phyloP scores from a whole-genome alignment of 1,140 invertebrate genomes.

The Bombus confusus region DNA sequence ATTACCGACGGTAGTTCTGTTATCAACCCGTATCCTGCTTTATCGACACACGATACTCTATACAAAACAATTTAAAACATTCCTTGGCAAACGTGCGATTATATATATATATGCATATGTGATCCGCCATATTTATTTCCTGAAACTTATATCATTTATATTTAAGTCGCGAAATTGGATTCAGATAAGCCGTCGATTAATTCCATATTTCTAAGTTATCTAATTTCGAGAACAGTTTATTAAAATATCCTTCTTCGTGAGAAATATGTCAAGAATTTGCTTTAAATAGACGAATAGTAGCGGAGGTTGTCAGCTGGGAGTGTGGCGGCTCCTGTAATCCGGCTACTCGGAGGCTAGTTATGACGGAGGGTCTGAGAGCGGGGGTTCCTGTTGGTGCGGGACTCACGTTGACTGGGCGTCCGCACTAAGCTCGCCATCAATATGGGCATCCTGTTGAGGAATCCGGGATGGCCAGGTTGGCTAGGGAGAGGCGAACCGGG shows the following conservation, averaged over 20 bases:
- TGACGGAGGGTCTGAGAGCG: slow-evolving; percentile 93
- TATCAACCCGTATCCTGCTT: background rate
- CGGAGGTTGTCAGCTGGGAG: slow-evolving; percentile 87
- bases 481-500: slow-evolving; percentile 97
- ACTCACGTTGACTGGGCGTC: slow-evolving; percentile 91
- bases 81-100: too few species aligned
- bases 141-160: background rate
- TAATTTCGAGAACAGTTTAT: background rate
- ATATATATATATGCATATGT: background rate
- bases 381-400: slow-evolving; percentile 87
- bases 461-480: slow-evolving; percentile 91
- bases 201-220: background rate
- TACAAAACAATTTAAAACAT: too few species aligned
- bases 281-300: slow-evolving; percentile 57
- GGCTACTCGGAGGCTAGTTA: slow-evolving; percentile 94
- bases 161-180: background rate
- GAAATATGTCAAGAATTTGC: background rate
- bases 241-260: background rate
- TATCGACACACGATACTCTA: background rate
- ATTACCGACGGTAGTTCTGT: too few species aligned
- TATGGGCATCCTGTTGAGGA: slow-evolving; percentile 92
- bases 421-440: slow-evolving; percentile 95
- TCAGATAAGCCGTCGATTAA: too few species aligned
- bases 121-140: slow-evolving; percentile 8
- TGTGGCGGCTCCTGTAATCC: slow-evolving; percentile 96